Evolutionary conservation across 2,888 invertebrate genomes (phyloP).

Genomic region (Marronus borbonicus): DNA sequence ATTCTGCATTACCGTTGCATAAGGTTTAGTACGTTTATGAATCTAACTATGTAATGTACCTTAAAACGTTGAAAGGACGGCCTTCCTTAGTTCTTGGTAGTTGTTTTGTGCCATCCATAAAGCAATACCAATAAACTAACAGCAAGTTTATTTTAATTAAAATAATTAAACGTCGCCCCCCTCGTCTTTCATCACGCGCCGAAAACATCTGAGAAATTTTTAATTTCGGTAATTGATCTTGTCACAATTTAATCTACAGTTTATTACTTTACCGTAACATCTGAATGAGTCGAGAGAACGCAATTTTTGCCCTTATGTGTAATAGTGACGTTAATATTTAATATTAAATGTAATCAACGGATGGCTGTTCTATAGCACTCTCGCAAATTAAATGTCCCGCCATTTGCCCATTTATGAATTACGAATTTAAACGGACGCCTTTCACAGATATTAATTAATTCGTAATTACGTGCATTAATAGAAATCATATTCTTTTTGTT

Average conservation of each 20-base stretch:
- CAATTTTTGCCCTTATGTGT: slow-evolving; percentile 45
- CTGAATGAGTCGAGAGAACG: slow-evolving; percentile 39
- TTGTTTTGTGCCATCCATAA: background rate
- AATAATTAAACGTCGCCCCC: slow-evolving; percentile 30
- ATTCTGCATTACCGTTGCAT: too few relatives aligned
- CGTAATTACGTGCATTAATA: slow-evolving; percentile 22
- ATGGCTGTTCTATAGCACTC: slow-evolving; percentile 55
- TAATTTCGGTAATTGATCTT: slow-evolving; percentile 47
- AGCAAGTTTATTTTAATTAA: slow-evolving; percentile 30
- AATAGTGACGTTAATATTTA: slow-evolving; percentile 50
- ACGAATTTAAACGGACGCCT: slow-evolving; percentile 37
- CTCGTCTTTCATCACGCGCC: slow-evolving; percentile 15
- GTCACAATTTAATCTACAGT: slow-evolving; percentile 45
- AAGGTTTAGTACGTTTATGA: too few relatives aligned
- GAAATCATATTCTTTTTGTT: background rate
- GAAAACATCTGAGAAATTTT: slow-evolving; percentile 46
- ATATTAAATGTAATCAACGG: slow-evolving; percentile 53
- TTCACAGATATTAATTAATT: slow-evolving; percentile 37
- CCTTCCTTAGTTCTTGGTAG: too few relatives aligned
- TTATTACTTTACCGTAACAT: slow-evolving; percentile 47
- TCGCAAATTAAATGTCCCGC: slow-evolving; percentile 57
- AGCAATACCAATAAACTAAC: background rate
- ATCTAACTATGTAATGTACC: too few relatives aligned
- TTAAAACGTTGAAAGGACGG: too few relatives aligned
- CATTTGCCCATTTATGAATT: slow-evolving; percentile 29